Evolutionary conservation across 2,888 invertebrate genomes (phyloP), one percentile per base, ranked within the genome.

Genomic region (Ommatoiulus sabulosus): DNA sequence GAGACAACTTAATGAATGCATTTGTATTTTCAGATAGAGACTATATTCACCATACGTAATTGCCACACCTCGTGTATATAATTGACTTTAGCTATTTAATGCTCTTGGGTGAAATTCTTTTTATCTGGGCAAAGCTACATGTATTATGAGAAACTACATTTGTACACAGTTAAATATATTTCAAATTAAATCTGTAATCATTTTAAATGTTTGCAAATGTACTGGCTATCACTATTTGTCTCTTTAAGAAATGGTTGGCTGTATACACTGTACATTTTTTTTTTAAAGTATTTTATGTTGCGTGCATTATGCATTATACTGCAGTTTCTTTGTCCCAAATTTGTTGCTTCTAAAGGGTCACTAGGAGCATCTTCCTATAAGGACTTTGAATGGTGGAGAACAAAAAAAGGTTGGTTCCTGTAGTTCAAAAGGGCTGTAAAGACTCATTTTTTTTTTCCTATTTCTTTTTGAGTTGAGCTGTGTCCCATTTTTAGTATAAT

Each of bases 301-400:
- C 72, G 72, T 72, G 72, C 72, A 24, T 72, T 72, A 72, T 72
- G 72, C 72, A 72, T 72, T 72, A 72, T 72, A 72, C 72, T 72
- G 72, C 72, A 72, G 72, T 72, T 72, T 72, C 24, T 72, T 72
- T 72, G 72, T 72, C 72, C 72, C 63, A n/a, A 72, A 72, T 24
- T 10, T 72, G 20, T 85, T 85, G 85, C 87, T 84, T 88, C 89
- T 52, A 87, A 90, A 90, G 90, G 90, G 86, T 90, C 90, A 88
- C 88, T 89, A 87, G 89, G 88, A 88, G 90, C 90, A 87, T 90
- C 90, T 89, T 90, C 90, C 89, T 89, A 88, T 90, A 90, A 90
- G 89, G 90, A 90, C 87, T 90, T 90, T 90, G 90, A 89, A 89
- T 90, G 89, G 89, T 90, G 90, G 90, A 90, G 90, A 89, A 90